phyloP scores from a whole-genome alignment of 2,113 vertebrate genomes.

The Acinonyx jubatus region DNA sequence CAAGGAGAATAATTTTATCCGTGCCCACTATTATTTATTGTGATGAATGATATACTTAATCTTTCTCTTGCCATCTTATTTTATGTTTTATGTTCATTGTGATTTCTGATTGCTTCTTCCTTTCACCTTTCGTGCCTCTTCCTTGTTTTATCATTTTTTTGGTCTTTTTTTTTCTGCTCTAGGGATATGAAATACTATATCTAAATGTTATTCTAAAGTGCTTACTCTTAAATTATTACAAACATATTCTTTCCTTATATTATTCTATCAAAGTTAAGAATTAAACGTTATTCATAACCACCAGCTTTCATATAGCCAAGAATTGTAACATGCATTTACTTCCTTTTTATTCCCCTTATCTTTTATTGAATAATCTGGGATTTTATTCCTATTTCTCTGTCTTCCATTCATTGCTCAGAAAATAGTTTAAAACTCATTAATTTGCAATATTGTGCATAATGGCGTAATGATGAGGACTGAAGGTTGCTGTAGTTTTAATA shows the following conservation, averaged over 20 bases:
- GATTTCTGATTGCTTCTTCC: neutral
- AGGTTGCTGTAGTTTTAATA: neutral
- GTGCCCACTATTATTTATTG: neutral
- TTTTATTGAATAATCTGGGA: constrained; percentile 13
- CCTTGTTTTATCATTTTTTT: neutral
- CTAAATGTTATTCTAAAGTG: neutral
- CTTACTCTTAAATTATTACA: neutral
- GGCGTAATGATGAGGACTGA: neutral
- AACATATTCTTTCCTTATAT: neutral
- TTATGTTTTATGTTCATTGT: neutral
- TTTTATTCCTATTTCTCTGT: neutral
- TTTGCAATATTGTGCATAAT: neutral
- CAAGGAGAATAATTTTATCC: neutral
- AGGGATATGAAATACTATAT: neutral
- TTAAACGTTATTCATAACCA: neutral
- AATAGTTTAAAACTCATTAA: neutral
- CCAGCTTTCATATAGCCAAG: neutral
- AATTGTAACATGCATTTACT: neutral
- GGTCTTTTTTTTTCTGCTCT: neutral
- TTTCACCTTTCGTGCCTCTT: neutral
- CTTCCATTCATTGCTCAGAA: neutral
- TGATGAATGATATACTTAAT: neutral
- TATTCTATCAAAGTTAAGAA: neutral
- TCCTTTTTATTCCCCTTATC: neutral
- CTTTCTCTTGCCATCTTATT: neutral